Base-by-base conservation (phyloP, 1,140 invertebrate species). In the Cotesia typhae region DNA sequence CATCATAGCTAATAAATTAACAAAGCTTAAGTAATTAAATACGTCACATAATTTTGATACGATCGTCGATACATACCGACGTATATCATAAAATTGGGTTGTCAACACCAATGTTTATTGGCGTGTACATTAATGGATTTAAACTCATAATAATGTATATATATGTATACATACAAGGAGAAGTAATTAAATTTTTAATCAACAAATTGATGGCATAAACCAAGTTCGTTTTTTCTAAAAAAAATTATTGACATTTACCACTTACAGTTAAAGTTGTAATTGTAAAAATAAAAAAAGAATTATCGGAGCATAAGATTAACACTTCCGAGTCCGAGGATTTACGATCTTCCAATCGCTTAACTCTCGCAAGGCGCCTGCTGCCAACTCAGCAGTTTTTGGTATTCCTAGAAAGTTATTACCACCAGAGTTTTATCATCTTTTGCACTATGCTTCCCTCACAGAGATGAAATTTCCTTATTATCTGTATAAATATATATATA, bases 301-400 rank as follows among this genome's bases (percentile, higher is more conserved):
- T 70, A 41, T 41, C 38, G 37, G 17, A 38, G 36, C 20, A 20
- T 17, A 35, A 57, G 61, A 35, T 65, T 71, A 65, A 71, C 41
- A 55, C 70, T 35, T 36, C 12, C 4, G 5, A 12, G 14, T 36
- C 12, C 9, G 5, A 12, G 14, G 35, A 71, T 71, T 71, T 71
- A 71, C 61, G 70, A 71, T 71, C 70, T 71, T 71, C 60, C 61
- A 65, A 65, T 71, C 41, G 47, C 47, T 71, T 65, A 55, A 65
- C 70, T 55, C 17, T 12, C 37, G 36, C 57, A 28, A 35, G n/a
- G 14, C 10, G 41, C 4, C 41, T 41, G 6, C 12, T 17, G 60
- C 61, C n/a, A 37, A 51, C 47, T 71, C 70, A 71, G 70, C 70
- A 71, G 17, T 71, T 65, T 71, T 71, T 52, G 7, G 14, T 28